Conservation (phyloP, 2,888 invertebrate genomes). For the Oscheius onirici region DNA sequence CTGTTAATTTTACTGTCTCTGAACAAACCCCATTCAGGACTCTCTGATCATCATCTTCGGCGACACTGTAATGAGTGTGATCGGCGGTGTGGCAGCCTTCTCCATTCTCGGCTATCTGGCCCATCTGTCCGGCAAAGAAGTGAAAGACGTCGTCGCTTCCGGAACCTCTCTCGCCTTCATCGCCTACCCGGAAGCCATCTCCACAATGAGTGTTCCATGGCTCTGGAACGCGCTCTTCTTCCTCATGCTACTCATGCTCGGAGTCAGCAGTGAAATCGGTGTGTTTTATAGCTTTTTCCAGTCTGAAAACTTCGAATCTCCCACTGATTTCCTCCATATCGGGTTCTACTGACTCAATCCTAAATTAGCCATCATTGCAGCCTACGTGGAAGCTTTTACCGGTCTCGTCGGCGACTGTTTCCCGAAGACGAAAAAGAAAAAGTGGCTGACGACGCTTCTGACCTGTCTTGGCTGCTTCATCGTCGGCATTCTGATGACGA, state of each 20-base stretch:
- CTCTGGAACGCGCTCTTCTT: constrained; percentile 73
- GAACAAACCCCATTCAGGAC: constrained; percentile 42
- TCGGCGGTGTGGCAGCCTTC: constrained; percentile 58
- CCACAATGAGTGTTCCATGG: constrained; percentile 70
- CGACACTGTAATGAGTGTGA: constrained; percentile 55
- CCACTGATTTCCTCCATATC: background rate
- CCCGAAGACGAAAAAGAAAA: constrained; percentile 18
- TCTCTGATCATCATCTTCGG: constrained; percentile 58
- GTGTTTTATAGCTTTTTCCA: background rate
- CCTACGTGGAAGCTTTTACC: constrained; percentile 36
- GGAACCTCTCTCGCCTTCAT: constrained; percentile 73
- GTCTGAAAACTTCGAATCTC: background rate
- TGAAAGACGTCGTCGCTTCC: constrained; percentile 41
- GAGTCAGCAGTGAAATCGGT: constrained; percentile 63
- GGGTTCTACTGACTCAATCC: background rate
- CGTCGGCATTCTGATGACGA: constrained; percentile 31
- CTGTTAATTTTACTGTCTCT: no score
- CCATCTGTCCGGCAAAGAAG: constrained; percentile 9
- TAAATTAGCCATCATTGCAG: constrained; percentile 15
- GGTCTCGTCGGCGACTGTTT: constrained; percentile 34
- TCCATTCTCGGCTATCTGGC: constrained; percentile 56
- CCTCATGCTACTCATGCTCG: constrained; percentile 72
- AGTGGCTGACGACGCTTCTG: constrained; percentile 25
- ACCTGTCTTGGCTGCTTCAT: constrained; percentile 19
- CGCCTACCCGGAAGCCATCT: constrained; percentile 72